Base-by-base conservation (phyloP, 2,888 invertebrate species). In the Dione vanillae region DNA sequence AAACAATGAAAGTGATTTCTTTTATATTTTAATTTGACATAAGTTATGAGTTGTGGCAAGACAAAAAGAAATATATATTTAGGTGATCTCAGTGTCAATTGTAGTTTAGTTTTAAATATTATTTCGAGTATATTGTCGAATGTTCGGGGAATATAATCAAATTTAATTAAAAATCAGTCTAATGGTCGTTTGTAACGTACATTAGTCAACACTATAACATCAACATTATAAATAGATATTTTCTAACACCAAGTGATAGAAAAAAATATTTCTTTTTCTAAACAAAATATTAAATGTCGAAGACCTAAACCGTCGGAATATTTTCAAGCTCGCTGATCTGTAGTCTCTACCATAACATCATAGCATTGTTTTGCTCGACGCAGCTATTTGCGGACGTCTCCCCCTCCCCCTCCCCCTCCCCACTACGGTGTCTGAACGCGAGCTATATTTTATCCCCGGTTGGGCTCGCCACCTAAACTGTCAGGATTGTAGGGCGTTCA, bases 401-500 rank as follows among this genome's bases (percentile, higher is more conserved):
- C 69, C 75, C 67, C 77, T 76, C 74, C 71, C 68, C 75, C 66
- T 72, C 41, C 62, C 65, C 72, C 70, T 77, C 78, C 77, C 78
- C 85, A 80, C 86, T 85, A 85, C 89, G 86, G 88, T 88, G 87
- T 85, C 91, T 90, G 90, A 87, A 87, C 89, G 87, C 84, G 89
- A 87, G 91, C 91, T 90, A 92, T 92, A 92, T 91, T 90, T 92
- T 91, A 92, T 91, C 89, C 89, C 87, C 85, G 89, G 83, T 90
- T 88, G 89, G 89, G 85, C 85, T 86, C 85, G 84, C 86, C 85
- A 87, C 87, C 90, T 90, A 90, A 91, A 90, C 92, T 91, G 91
- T 90, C 91, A 91, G 91, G 90, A 90, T 89, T 86, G 82, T 82
- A 87, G 91, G 90, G 85, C 91, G 85, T 91, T 92, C 91, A 92